Base-by-base conservation (phyloP, 2,888 invertebrate genomes). In the Portevinia maculata region DNA sequence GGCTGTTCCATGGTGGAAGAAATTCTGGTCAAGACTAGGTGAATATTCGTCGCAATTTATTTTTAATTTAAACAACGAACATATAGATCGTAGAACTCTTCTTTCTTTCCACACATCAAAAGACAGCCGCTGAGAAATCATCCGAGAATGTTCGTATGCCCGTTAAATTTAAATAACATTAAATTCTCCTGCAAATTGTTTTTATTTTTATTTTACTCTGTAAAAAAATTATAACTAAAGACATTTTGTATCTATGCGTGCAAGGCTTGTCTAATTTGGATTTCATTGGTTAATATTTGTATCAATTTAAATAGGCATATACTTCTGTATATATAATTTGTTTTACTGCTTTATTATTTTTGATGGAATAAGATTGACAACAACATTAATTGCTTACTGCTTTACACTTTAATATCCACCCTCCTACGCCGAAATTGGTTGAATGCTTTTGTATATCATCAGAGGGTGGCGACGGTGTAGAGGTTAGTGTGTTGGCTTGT, bases 161-260 rank as follows among this genome's bases (percentile, higher is more conserved):
- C 44, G 46, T 67, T 55, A 67, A 69, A 69, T 48, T 69, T 67
- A 32, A 65, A 65, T 41, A 52, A 32, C 39, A 65, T 50, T 41
- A 65, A 53, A 46, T 53, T 19, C 21, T 2, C 15, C 53, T 44
- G 44, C 44, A 19, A 41, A 30, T 44, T 19, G 9, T 19, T 52
- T 30, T 15, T 37, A 19, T n/a, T 11, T 39, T 44, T 15, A 8
- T 28, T 21, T 32, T 39, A 34, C 3, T 46, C 8, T 67, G 21
- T 32, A 3, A 2, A 24, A 24, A 5, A 24, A n/a, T 19, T 64
- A 37, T n/a, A 44, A 53, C 21, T 34, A 28, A 34, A 48, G 39
- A 48, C 32, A 57, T 30, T 48, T 48, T 69, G 48, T 48, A 41
- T 52, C 34, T 55, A 37, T 46, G 55, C 21, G 46, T 67, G 11